Evolutionary conservation across 1,140 invertebrate genomes (phyloP).

Genomic region (Sinella curviseta): DNA sequence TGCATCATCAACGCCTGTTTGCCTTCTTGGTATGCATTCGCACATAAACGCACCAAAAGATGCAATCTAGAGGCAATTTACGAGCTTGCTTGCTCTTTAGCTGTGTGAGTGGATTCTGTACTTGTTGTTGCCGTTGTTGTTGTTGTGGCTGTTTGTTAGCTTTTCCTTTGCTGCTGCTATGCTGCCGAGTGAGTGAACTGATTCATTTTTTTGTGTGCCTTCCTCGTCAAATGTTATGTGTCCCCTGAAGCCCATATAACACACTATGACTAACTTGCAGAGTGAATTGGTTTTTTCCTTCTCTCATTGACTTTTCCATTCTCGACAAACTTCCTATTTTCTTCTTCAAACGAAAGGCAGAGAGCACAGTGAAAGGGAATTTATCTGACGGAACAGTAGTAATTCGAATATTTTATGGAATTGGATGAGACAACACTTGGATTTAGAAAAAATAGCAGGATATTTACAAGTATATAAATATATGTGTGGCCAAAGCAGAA

Average conservation of each 20-base stretch:
- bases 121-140: no score
- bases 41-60: conserved; percentile 24
- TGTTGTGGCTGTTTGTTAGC: no score
- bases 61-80: conserved; percentile 24
- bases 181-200: no score
- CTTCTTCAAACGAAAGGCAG: no score
- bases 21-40: conserved; percentile 36
- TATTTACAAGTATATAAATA: no score
- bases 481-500: no score
- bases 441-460: background rate
- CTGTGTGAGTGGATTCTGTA: no score
- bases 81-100: background rate
- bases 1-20: conserved; percentile 46
- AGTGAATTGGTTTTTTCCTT: background rate
- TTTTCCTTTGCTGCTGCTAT: no score
- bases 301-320: background rate
- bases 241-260: background rate
- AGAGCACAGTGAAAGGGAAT: conserved; percentile 2
- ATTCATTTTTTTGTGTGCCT: no score
- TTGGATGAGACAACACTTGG: background rate
- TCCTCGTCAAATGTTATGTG: no score
- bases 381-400: background rate
- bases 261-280: background rate
- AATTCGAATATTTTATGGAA: conserved; percentile 8
- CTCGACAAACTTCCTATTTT: no score